A percentile compares a stretch with the other conserved stretches of the same genome.
phyloP scores from a whole-genome alignment of 2,113 vertebrate genomes.

The Donacobius atricapilla region DNA sequence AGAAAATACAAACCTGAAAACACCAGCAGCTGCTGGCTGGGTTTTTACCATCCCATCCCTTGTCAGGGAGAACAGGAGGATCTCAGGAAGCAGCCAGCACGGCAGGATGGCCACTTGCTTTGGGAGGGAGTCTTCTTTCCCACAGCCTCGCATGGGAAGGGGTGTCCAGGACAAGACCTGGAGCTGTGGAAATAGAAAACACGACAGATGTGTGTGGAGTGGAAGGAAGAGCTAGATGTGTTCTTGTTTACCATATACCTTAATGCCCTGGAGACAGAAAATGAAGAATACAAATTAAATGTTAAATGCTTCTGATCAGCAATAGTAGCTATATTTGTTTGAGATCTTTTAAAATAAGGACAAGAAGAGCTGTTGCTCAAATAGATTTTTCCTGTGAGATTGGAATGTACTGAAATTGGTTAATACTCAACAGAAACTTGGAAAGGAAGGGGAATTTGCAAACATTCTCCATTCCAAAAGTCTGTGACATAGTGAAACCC shows the following conservation, averaged over 20 bases:
- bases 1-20: background rate
- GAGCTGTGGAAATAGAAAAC: background rate
- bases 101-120: background rate
- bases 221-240: background rate
- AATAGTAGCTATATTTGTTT: background rate
- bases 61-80: background rate
- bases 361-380: background rate
- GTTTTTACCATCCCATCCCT: background rate
- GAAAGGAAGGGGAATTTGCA: constrained; percentile 7
- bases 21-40: background rate
- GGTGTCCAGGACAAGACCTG: background rate
- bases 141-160: background rate
- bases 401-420: background rate
- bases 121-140: background rate
- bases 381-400: background rate
- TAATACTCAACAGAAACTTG: background rate
- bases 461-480: background rate
- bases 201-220: background rate
- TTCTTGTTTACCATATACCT: background rate
- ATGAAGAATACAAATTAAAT: background rate
- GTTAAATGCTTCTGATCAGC: background rate
- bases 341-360: background rate
- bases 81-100: background rate
- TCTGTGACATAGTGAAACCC: background rate
- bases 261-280: background rate